phyloP scores from a whole-genome alignment of 2,888 invertebrate genomes.

The Lumbricus terrestris region DNA sequence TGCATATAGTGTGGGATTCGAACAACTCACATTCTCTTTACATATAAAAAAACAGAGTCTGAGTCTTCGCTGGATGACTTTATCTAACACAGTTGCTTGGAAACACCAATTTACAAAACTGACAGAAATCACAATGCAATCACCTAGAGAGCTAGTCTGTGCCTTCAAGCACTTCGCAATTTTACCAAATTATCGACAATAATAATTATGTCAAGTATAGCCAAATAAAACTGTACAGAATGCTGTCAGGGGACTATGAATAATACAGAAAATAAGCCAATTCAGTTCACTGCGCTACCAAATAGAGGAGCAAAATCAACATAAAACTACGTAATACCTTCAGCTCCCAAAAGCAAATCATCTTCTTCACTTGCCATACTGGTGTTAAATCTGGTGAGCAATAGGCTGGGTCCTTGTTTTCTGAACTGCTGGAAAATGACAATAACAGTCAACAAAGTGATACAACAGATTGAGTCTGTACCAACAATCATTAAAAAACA shows the following conservation, averaged over 20 bases:
- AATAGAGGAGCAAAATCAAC: neutral
- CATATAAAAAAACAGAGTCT: no score
- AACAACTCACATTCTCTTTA: no score
- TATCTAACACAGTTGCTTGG: neutral
- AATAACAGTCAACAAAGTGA: neutral
- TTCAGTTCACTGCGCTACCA: neutral
- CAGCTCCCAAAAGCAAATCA: constrained; percentile 3
- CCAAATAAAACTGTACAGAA: neutral
- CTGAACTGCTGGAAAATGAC: neutral
- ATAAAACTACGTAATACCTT: neutral
- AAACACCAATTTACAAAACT: neutral
- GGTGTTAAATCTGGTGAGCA: neutral
- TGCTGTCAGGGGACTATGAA: neutral
- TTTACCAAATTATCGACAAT: neutral
- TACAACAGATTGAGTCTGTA: neutral
- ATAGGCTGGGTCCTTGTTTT: neutral
- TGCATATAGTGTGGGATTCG: no score
- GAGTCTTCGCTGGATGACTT: no score
- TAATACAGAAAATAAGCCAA: neutral
- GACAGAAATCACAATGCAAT: neutral
- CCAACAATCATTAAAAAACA: neutral
- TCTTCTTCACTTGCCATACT: neutral
- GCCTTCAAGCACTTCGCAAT: neutral
- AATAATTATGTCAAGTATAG: neutral
- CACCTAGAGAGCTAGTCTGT: neutral